Evolutionary conservation across 2,797 vertebrate species (phyloP).

Genomic region (Bovichtus diacanthus): DNA sequence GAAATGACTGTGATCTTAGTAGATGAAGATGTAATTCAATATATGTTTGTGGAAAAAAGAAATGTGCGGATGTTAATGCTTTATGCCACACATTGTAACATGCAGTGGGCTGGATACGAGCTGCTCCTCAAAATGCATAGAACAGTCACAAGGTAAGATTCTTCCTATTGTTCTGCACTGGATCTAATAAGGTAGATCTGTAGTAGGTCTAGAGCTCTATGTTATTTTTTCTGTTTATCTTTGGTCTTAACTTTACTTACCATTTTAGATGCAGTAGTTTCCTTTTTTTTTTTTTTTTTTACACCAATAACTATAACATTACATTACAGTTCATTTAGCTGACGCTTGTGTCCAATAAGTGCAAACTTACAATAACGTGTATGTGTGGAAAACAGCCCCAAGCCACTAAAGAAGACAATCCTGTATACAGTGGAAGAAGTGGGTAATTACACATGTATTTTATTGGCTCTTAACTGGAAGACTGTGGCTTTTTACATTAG

Average conservation of each 20-base stretch:
- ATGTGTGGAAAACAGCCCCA: neutral
- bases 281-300: neutral
- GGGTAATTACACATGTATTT: neutral
- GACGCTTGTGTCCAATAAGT: too few species aligned
- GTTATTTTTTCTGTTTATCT: neutral
- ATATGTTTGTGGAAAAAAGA: neutral
- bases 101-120: neutral
- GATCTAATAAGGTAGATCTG: neutral
- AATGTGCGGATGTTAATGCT: neutral
- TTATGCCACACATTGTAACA: neutral
- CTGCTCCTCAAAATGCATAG: neutral
- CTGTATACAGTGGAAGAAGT: too few species aligned
- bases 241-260: neutral
- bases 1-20: neutral
- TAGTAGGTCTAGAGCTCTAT: neutral
- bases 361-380: too few species aligned
- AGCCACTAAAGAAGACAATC: neutral
- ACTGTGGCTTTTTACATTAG: too few species aligned
- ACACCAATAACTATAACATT: neutral
- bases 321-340: too few species aligned
- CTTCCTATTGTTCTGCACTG: neutral
- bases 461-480: neutral
- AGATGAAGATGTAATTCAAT: neutral
- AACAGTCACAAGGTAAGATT: neutral
- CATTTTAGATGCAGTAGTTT: neutral